These are phyloP conservation scores for Ctenochaetus hawaiiensis DNA, from an alignment of 2,797 vertebrate genomes.

Conservation along the genomic window DNA sequence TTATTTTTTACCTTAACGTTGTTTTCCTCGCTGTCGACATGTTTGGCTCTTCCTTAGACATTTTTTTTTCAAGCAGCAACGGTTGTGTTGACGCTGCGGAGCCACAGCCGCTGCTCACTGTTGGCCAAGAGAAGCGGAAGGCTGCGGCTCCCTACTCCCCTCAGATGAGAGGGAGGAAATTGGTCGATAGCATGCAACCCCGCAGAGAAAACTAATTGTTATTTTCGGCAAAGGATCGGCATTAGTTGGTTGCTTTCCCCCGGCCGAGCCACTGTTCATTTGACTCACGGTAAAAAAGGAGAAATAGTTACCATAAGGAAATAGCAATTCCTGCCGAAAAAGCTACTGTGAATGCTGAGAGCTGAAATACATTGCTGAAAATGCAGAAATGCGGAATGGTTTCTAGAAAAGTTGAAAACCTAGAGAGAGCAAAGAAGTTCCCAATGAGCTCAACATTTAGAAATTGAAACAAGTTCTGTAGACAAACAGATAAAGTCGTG, in stretches of 20 bases:
- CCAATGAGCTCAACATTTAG: too few species aligned
- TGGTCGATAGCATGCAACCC: slow-evolving; percentile 20
- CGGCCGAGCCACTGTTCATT: background rate
- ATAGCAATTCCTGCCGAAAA: too few species aligned
- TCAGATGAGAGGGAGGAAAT: slow-evolving; percentile 24
- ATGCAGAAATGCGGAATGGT: too few species aligned
- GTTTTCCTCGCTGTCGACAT: slow-evolving; percentile 46
- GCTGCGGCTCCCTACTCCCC: slow-evolving; percentile 53
- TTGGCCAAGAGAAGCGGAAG: slow-evolving; percentile 9
- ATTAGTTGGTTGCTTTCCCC: background rate
- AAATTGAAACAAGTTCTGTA: too few species aligned
- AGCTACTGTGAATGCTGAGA: too few species aligned
- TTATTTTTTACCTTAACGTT: slow-evolving; percentile 63
- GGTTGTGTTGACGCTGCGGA: slow-evolving; percentile 22
- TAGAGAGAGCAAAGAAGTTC: too few species aligned
- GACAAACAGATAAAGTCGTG: too few species aligned
- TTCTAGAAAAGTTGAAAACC: too few species aligned
- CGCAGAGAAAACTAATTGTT: background rate
- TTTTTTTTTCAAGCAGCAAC: background rate
- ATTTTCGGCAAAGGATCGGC: background rate
- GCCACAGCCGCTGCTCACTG: slow-evolving; percentile 24
- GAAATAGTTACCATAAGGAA: background rate
- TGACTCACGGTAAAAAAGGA: background rate
- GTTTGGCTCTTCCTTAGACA: slow-evolving; percentile 44
- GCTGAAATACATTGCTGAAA: too few species aligned